Base-by-base conservation (phyloP, 2,113 vertebrate species). In the Apodemus sylvaticus region DNA sequence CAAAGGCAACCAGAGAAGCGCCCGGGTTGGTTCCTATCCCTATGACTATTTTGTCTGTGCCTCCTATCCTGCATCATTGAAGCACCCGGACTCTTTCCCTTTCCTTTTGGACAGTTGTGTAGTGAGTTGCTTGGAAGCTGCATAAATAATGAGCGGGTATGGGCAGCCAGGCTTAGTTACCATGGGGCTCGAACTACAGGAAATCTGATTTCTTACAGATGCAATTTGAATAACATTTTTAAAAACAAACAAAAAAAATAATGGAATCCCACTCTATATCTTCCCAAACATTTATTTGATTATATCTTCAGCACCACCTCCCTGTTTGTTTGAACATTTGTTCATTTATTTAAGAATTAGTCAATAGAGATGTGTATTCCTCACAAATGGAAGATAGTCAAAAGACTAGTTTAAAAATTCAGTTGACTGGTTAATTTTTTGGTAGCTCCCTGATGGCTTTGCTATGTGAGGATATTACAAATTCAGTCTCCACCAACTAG, bases 211-310 rank as follows among this genome's bases (percentile, higher is more conserved):
- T 98, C 91, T 96, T 98, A 94, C 95, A 97, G 98, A 91, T 92
- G 29, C 42, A 96, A 70, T 97, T 97, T 53, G 5, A 97, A 93
- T 98, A 97, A 97, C 96, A 96, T 74, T 31, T 31, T 39, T 1
- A 8, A 9, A 62, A 53, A 51, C 12, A 89, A 97, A 96, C 93
- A 90, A 19, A 73, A 74, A 74, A 92, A 95, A 88, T 89, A 96
- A 97, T 94, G 93, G 86, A 97, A 53, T 26, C 19, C 92, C 94
- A 95, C 97, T 98, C 92, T 98, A 98, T 97, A 89, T 98, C 98
- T 98, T 97, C 98, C 62, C 96, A 94, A 93, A 95, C 90, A 58
- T 92, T 98, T 98, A 98, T 98, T 98, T 98, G 98, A 98, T 98
- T 94, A 94, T 95, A 97, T 96, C 93, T 91, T 97, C 66, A 95